These are phyloP conservation scores for Drosophila hydei DNA, from an alignment of 1,140 invertebrate species.

Conservation along the genomic window DNA sequence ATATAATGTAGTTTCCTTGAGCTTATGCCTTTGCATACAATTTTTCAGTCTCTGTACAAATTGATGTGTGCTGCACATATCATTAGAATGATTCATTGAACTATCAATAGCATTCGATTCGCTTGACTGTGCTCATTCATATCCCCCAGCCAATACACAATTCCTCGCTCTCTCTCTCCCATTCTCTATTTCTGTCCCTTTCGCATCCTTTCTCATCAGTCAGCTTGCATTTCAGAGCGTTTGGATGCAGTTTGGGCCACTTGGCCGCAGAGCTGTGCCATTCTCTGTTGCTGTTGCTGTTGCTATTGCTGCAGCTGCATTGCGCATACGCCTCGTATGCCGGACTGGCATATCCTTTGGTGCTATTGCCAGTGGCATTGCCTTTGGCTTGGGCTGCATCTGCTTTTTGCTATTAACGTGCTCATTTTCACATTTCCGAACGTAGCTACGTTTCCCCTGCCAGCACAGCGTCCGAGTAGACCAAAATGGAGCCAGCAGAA, in stretches of 20 bases:
- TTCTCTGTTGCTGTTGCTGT: slow-evolving; percentile 2
- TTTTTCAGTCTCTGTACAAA: background rate
- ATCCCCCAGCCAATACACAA: slow-evolving; percentile 8
- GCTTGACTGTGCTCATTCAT: slow-evolving; percentile 27
- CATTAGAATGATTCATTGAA: slow-evolving; percentile 46
- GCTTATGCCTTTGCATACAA: background rate
- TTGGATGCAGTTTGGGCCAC: slow-evolving; percentile 26
- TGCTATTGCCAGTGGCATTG: background rate
- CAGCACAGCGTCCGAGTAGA: slow-evolving; percentile 11
- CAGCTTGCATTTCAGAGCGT: slow-evolving; percentile 42
- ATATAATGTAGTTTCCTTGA: background rate
- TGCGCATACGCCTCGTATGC: slow-evolving; percentile 66
- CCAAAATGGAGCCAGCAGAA: slow-evolving; percentile 12
- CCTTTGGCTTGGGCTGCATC: slow-evolving; percentile 10
- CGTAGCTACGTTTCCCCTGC: slow-evolving; percentile 8
- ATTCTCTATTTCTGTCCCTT: background rate
- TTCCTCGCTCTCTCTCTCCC: background rate
- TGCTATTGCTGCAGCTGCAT: slow-evolving; percentile 43
- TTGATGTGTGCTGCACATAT: slow-evolving; percentile 6
- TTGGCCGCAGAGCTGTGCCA: background rate
- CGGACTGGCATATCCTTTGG: slow-evolving; percentile 15
- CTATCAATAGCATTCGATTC: slow-evolving; percentile 45
- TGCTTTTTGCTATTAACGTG: slow-evolving; percentile 62
- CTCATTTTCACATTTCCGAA: slow-evolving; percentile 65
- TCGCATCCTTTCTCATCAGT: background rate